Evolutionary conservation across 2,797 vertebrate genomes (phyloP), one percentile per base, ranked within the genome.

Genomic region (Chromobotia macracanthus): DNA sequence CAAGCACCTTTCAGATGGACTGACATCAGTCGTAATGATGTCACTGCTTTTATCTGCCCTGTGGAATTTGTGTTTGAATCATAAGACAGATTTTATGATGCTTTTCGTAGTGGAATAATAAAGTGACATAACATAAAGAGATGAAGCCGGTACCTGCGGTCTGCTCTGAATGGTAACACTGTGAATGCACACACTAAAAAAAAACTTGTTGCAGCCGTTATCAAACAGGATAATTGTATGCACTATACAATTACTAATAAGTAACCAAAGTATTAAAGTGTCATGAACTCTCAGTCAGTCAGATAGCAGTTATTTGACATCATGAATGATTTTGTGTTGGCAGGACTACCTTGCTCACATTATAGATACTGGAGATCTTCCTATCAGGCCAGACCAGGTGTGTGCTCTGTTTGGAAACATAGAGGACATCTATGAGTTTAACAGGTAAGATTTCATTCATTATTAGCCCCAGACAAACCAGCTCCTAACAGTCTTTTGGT

Each of bases 351-450:
- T 98, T 83, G 91, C 95, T 69, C 94, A 95, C 87, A 96, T 99
- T 89, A 98, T 98, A 0, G 97, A 99, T 0, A 91, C 92, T 0
- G 84, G 84, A 0, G 93, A 94, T 28, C 90, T 96, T 0, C 89
- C 90, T 0, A 93, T 98, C 85, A 87, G 86, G 2, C 96, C 96
- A 0, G 96, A 98, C 82, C 95, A 96, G 90, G 97, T 98, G 80
- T 95, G 95, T 1, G 90, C 93, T 5, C 95, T 99, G 64, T 99
- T 99, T 0, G 97, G 97, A 64, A 99, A 99, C 92, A 98, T 99
- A 0, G 96, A 98, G 87, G 96, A 94, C 89, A 97, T 99, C 88
- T 99, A 98, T 0, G 95, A 95, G 80, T 94, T 99, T 82, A 99
- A 97, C 93, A 98, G 96, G 97, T 97, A 68, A 86, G 75, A 12